A percentile compares a stretch with the other conserved stretches of the same genome.
Evolutionary conservation across 2,888 invertebrate genomes (phyloP).

Genomic region (Odontomyia ornata): DNA sequence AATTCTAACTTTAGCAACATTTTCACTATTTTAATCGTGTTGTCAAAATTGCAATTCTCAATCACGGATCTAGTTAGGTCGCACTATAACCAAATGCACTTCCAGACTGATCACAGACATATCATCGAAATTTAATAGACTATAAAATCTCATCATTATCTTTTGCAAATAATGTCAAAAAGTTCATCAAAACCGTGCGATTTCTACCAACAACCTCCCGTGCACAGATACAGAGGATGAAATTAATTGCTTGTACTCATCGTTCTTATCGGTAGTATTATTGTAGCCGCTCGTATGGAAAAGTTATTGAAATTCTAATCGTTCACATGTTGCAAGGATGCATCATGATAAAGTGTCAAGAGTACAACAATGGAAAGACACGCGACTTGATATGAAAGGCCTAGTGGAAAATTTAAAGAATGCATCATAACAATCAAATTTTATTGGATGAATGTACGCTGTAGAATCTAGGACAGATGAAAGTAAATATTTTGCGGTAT

Average conservation of each 20-base stretch:
- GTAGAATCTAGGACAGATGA: slow-evolving; percentile 1
- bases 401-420: slow-evolving; percentile 11
- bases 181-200: background rate
- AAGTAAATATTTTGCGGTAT: background rate
- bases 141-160: slow-evolving; percentile 23
- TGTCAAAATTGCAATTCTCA: background rate
- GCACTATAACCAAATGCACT: slow-evolving; percentile 1
- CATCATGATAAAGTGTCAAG: background rate
- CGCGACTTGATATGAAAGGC: slow-evolving; percentile 1
- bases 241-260: background rate
- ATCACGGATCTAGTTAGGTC: background rate
- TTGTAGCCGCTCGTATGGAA: background rate
- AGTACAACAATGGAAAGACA: background rate
- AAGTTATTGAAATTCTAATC: slow-evolving; percentile 2
- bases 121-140: background rate
- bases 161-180: background rate
- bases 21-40: background rate
- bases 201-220: background rate
- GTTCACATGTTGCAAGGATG: background rate
- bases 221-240: background rate
- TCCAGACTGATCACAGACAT: slow-evolving; percentile 35
- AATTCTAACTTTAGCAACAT: slow-evolving; percentile 8
- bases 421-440: background rate
- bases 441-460: background rate
- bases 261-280: background rate